Conservation (phyloP, 2,113 vertebrate genomes). For the Ochotona princeps region DNA sequence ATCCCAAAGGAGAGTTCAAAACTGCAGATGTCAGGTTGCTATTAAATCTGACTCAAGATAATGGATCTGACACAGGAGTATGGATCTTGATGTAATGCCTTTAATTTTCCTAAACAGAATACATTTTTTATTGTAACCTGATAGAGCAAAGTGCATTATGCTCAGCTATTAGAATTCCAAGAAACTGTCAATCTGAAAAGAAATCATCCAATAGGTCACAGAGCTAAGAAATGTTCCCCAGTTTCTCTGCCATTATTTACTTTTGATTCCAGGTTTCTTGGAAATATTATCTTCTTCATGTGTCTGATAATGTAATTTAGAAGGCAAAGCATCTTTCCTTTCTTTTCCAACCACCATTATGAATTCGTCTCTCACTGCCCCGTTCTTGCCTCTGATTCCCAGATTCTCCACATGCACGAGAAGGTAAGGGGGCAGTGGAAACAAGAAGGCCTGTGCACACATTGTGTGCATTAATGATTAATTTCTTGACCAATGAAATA, state of each 20-base stretch:
- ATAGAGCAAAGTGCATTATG: slow-evolving; percentile 60
- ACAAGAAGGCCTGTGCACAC: accelerated
- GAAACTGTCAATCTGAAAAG: slow-evolving; percentile 61
- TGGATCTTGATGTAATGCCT: slow-evolving; percentile 59
- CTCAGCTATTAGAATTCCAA: slow-evolving; percentile 67
- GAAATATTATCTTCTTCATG: slow-evolving; percentile 56
- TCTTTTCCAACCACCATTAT: neutral
- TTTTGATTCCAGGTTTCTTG: slow-evolving; percentile 57
- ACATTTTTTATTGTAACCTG: slow-evolving; percentile 56
- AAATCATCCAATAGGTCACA: slow-evolving; percentile 37
- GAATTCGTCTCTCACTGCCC: neutral
- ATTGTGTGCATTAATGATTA: neutral
- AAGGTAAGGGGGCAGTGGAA: neutral
- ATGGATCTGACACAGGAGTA: slow-evolving; percentile 60
- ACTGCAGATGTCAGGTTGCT: slow-evolving; percentile 23
- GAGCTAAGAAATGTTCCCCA: slow-evolving; percentile 43
- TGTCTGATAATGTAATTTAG: slow-evolving; percentile 48
- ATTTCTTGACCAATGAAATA: neutral
- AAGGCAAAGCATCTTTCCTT: slow-evolving; percentile 7
- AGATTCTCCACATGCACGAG: neutral
- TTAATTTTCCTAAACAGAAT: slow-evolving; percentile 72
- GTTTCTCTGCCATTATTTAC: slow-evolving; percentile 66
- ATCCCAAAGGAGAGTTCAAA: slow-evolving; percentile 26
- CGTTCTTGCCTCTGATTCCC: neutral
- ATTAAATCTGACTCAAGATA: slow-evolving; percentile 66